Conservation (phyloP, 2,113 vertebrate genomes). For the Rynchops niger region DNA sequence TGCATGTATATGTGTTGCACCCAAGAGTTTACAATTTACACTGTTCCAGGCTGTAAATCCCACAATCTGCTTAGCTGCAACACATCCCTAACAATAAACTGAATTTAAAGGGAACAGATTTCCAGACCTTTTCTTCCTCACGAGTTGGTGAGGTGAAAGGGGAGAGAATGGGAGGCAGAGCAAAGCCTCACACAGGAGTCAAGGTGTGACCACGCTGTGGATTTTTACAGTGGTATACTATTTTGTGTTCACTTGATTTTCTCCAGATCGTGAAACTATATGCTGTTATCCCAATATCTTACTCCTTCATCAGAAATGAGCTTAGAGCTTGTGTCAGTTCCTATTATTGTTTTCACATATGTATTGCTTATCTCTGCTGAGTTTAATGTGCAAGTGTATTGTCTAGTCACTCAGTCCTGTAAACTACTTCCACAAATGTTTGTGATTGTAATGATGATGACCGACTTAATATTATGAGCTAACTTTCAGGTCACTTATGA, state of each 20-base stretch:
- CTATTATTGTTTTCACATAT: background rate
- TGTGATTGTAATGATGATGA: background rate
- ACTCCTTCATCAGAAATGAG: background rate
- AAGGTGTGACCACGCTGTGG: background rate
- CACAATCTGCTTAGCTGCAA: background rate
- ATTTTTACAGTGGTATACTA: background rate
- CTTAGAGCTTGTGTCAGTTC: background rate
- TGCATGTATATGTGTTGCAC: background rate
- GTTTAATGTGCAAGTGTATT: background rate
- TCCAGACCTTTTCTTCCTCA: background rate
- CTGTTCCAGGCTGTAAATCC: background rate
- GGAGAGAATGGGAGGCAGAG: background rate
- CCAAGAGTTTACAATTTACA: background rate
- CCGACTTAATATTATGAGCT: background rate
- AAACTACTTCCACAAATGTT: background rate
- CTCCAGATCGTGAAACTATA: background rate
- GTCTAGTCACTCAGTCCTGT: background rate
- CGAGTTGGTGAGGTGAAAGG: background rate
- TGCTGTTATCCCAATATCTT: background rate
- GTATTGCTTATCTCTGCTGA: background rate
- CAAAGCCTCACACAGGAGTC: background rate
- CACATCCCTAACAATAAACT: background rate
- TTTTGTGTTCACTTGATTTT: background rate
- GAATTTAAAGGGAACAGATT: background rate
- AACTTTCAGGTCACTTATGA: background rate